These are phyloP conservation scores for Neomonachus schauinslandi DNA, from an alignment of 2,113 vertebrate genomes.

Conservation along the genomic window DNA sequence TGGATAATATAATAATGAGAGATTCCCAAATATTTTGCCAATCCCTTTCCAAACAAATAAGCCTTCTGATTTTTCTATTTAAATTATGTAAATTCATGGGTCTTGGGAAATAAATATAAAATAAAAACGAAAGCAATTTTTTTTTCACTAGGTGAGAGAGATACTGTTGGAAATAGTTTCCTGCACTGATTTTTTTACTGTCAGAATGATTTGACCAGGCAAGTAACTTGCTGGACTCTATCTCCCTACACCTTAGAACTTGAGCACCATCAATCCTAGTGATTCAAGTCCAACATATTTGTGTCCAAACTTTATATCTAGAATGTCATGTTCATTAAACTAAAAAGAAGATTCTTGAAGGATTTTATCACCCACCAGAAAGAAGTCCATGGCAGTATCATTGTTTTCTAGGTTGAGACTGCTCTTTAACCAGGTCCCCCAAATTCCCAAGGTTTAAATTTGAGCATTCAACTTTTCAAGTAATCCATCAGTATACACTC, in stretches of 20 bases:
- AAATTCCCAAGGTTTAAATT: conserved; percentile 33
- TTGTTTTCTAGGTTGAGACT: background rate
- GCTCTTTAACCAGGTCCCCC: background rate
- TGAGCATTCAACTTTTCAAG: conserved; percentile 30
- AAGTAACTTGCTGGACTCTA: background rate
- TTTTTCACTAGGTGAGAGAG: background rate
- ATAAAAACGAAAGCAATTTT: background rate
- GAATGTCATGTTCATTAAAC: background rate
- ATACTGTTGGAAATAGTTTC: background rate
- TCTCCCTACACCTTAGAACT: background rate
- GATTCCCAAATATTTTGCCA: conserved; percentile 20
- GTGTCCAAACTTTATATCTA: background rate
- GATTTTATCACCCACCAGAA: background rate
- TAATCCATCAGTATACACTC: background rate
- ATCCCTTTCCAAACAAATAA: background rate
- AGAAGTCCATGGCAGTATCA: background rate
- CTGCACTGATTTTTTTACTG: background rate
- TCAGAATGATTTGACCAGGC: background rate
- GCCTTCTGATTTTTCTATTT: background rate
- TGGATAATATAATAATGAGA: background rate
- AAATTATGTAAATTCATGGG: background rate
- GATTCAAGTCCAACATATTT: background rate
- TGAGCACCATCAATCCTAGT: background rate
- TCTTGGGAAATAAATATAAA: background rate
- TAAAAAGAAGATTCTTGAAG: background rate